These are phyloP conservation scores for Nesometra sesokonis DNA, from an alignment of 35 echinoderm and acorn worm genomes.

Conservation along the genomic window DNA sequence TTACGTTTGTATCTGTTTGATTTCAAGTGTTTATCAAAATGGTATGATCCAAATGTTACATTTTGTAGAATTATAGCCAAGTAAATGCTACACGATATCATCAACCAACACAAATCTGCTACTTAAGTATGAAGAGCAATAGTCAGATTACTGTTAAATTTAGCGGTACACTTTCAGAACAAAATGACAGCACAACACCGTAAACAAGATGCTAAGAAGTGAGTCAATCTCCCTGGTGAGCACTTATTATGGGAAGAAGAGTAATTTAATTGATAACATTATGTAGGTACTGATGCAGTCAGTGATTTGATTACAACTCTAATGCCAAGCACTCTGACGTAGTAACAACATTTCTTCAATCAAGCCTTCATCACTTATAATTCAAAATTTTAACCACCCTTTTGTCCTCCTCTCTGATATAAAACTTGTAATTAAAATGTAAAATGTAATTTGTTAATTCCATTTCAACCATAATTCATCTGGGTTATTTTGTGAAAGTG, in stretches of 20 bases:
- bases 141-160: neutral
- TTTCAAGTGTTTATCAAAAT: neutral
- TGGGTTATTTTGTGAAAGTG: no score
- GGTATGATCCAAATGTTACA: neutral
- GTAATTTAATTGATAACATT: neutral
- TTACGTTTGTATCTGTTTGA: neutral
- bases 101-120: neutral
- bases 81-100: neutral
- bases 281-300: neutral
- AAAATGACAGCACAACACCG: neutral
- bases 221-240: neutral
- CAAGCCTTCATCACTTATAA: neutral
- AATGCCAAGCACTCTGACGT: neutral
- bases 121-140: neutral
- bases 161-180: neutral
- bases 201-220: neutral
- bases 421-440: no score
- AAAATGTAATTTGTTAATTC: no score
- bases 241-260: neutral
- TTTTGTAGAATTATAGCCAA: neutral
- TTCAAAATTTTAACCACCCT: neutral
- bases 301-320: neutral
- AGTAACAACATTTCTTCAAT: no score
- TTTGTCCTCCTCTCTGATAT: no score
- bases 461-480: no score